Percentiles rank a stretch among this genome's conserved stretches.
Conservation (phyloP, 64 coral and sea anemone species). For the Acropora tenuis region DNA sequence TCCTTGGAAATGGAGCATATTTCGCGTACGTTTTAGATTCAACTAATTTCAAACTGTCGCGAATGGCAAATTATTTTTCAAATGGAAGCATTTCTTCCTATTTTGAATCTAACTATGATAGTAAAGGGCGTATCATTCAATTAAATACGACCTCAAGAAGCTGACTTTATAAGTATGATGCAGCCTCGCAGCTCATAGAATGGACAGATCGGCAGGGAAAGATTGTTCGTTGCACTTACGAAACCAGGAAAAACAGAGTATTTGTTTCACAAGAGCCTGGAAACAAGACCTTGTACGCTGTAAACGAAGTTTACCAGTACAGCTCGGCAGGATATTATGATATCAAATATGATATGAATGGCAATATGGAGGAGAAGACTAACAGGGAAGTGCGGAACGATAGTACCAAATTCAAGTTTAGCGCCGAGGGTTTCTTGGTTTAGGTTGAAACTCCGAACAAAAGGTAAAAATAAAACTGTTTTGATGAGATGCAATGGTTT, state of each 20-base stretch:
- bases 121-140: slow-evolving; percentile 61
- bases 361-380: slow-evolving; percentile 58
- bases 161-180: slow-evolving; percentile 74
- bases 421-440: slow-evolving; percentile 66
- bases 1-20: slow-evolving; percentile 65
- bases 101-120: slow-evolving; percentile 80
- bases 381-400: slow-evolving; percentile 59
- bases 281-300: slow-evolving; percentile 45
- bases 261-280: slow-evolving; percentile 32
- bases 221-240: slow-evolving; percentile 53
- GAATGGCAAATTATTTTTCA: slow-evolving; percentile 40
- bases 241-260: slow-evolving; percentile 70
- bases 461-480: slow-evolving; percentile 37
- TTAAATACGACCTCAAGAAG: slow-evolving; percentile 55
- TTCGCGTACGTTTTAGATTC: slow-evolving; percentile 38
- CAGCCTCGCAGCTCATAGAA: slow-evolving; percentile 68
- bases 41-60: slow-evolving; percentile 31
- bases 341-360: slow-evolving; percentile 71
- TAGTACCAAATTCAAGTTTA: slow-evolving; percentile 68
- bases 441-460: slow-evolving; percentile 71
- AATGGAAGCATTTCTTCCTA: slow-evolving; percentile 33
- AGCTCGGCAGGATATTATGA: slow-evolving; percentile 59
- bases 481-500: not conserved
- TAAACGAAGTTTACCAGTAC: slow-evolving; percentile 79
- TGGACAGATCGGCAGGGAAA: slow-evolving; percentile 50